phyloP scores from a whole-genome alignment of 2,113 vertebrate species.

The Odocoileus hemionus region DNA sequence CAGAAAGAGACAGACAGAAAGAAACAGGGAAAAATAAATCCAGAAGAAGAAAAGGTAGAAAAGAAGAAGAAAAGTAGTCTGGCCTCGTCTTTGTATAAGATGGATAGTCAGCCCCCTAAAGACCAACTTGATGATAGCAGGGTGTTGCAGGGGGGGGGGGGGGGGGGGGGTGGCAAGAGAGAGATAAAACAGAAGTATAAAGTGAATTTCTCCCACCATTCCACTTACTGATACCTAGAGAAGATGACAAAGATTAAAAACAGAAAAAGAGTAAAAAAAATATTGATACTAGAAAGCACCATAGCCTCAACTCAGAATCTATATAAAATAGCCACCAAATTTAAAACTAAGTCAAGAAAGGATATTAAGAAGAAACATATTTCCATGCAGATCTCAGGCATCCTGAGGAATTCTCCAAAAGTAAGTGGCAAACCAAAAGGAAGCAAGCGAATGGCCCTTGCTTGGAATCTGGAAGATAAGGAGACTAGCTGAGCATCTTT shows the following conservation, averaged over 20 bases:
- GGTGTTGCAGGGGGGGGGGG: fast-evolving
- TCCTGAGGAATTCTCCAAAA: background rate
- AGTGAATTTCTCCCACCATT: background rate
- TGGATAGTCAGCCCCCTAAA: background rate
- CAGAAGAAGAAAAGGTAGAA: background rate
- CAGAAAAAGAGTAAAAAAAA: background rate
- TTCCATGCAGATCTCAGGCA: background rate
- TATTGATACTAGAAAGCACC: background rate
- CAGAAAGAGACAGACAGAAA: background rate
- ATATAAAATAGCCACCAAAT: background rate
- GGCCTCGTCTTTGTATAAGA: background rate
- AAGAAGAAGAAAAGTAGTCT: background rate
- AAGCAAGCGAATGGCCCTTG: background rate
- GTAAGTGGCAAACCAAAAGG: background rate
- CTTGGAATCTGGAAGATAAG: background rate
- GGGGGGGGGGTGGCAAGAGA: background rate
- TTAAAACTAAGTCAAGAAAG: background rate
- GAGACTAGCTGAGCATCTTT: background rate
- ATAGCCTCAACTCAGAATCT: background rate
- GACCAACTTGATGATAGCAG: background rate
- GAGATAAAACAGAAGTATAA: background rate
- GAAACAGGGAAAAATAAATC: background rate
- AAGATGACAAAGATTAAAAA: conserved; percentile 8
- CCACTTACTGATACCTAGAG: background rate
- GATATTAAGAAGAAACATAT: background rate